Evolutionary conservation across 2,113 vertebrate species (phyloP).

Genomic region (Alosa alosa): DNA sequence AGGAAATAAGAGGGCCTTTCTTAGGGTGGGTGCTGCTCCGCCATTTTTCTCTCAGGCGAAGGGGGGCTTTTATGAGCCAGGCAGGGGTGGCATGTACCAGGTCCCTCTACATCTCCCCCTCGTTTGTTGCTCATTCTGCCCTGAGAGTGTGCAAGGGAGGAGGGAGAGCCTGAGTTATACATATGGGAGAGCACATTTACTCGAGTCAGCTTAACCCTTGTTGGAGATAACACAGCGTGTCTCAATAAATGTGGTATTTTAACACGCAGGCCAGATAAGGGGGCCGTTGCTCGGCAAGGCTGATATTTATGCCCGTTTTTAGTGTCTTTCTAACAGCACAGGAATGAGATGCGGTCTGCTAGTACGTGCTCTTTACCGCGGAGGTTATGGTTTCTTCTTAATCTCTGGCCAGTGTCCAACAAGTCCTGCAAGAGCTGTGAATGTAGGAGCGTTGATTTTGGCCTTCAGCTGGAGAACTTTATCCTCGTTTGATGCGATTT

Average conservation of each 20-base stretch:
- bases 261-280: background rate
- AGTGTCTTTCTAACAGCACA: background rate
- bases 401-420: background rate
- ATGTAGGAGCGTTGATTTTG: background rate
- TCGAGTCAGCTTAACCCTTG: background rate
- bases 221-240: slow-evolving; percentile 3
- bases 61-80: slow-evolving; percentile 27
- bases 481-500: background rate
- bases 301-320: background rate
- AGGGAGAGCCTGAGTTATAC: background rate
- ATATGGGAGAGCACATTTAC: background rate
- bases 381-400: background rate
- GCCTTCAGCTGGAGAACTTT: background rate
- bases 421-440: background rate
- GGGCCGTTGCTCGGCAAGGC: background rate
- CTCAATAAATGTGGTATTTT: slow-evolving; percentile 14
- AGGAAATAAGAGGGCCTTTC: slow-evolving; percentile 10
- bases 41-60: slow-evolving; percentile 14
- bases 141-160: background rate
- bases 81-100: background rate
- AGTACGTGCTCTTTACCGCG: background rate
- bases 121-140: background rate
- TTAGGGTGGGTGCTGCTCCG: background rate
- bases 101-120: background rate
- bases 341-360: background rate